Conservation (phyloP, 2,113 vertebrate genomes). For the Marcusenius ussheri region DNA sequence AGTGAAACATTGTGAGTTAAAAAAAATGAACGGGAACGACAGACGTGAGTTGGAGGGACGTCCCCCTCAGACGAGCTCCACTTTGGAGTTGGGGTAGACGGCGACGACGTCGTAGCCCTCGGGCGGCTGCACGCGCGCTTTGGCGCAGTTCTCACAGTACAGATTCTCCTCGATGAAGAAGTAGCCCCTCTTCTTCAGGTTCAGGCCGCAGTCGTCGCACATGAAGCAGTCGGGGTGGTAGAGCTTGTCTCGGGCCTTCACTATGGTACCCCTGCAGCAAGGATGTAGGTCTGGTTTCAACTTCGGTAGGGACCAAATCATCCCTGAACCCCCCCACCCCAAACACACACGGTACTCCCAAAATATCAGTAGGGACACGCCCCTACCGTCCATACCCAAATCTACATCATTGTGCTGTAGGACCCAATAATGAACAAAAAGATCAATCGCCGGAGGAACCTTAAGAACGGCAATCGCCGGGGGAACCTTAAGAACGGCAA, state of each 20-base stretch:
- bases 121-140: slow-evolving; percentile 84
- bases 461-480: background rate
- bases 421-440: background rate
- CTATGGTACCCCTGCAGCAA: slow-evolving; percentile 81
- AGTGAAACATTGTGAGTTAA: background rate
- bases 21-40: background rate
- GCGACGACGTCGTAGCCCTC: slow-evolving; percentile 99
- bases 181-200: slow-evolving; percentile 90
- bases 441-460: background rate
- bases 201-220: slow-evolving; percentile 86
- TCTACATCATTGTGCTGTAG: slow-evolving; percentile 53
- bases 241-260: slow-evolving; percentile 93
- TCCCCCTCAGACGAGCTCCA: slow-evolving; percentile 75
- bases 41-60: background rate
- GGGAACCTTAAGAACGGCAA: no score
- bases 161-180: slow-evolving; percentile 95
- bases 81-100: slow-evolving; percentile 94
- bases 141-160: slow-evolving; percentile 92
- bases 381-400: background rate
- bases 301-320: background rate
- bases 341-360: background rate
- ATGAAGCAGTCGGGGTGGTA: slow-evolving; percentile 95
- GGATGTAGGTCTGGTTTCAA: background rate
- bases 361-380: background rate
- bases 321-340: background rate